phyloP scores from a whole-genome alignment of 2,888 invertebrate species.

The Erpobdella octoculata region DNA sequence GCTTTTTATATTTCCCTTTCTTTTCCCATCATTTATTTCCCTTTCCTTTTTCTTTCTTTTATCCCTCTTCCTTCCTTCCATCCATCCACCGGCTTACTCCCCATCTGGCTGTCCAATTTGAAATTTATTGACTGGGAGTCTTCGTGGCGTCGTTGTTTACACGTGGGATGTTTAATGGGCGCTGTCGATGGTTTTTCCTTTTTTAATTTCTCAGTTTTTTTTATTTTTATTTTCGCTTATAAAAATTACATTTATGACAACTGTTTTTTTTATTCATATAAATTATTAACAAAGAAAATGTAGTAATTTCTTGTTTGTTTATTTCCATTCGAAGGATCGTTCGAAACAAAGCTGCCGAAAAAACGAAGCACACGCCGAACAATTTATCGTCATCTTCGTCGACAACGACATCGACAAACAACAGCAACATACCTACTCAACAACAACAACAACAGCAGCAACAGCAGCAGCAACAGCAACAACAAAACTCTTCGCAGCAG shows the following conservation, averaged over 20 bases:
- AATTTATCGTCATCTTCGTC: slow-evolving; percentile 4
- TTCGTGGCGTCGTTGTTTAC: not conserved
- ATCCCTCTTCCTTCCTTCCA: not conserved
- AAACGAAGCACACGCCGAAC: slow-evolving; percentile 62
- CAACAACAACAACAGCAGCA: slow-evolving; percentile 22
- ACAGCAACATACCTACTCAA: not conserved
- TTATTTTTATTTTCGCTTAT: not conserved
- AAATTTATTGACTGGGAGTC: slow-evolving; percentile 4
- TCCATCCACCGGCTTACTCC: not conserved
- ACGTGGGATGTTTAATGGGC: not conserved
- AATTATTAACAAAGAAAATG: not conserved
- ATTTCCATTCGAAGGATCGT: slow-evolving; percentile 69
- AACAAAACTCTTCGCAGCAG: slow-evolving; percentile 17
- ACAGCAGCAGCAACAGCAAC: slow-evolving; percentile 19
- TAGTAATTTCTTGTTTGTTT: not conserved
- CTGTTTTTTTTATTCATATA: not conserved
- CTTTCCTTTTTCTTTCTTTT: not conserved
- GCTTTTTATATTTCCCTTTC: no score
- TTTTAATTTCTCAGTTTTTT: no score
- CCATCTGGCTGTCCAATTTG: not conserved
- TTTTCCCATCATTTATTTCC: no score
- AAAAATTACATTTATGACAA: not conserved
- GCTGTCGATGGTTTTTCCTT: no score
- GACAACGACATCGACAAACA: not conserved
- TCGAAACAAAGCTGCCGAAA: slow-evolving; percentile 88